A percentile compares a stretch with the other conserved stretches of the same genome.
Conservation (phyloP, 2,888 invertebrate genomes). For the Himalopsyche anomala region DNA sequence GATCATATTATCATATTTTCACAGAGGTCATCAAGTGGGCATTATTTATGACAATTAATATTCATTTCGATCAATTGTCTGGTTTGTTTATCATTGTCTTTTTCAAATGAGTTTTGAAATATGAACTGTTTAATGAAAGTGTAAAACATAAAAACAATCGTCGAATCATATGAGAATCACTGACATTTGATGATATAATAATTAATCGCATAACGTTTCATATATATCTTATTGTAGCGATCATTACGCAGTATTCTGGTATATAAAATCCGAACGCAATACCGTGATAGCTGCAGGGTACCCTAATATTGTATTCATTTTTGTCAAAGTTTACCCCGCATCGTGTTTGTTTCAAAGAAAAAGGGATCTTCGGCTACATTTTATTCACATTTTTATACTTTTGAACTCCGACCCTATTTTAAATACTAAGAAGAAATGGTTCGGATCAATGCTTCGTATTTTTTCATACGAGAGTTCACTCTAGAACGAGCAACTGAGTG, state of each 20-base stretch:
- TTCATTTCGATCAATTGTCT: too few relatives aligned
- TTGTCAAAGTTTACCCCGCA: slow-evolving; percentile 58
- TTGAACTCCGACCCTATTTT: slow-evolving; percentile 47
- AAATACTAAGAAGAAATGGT: slow-evolving; percentile 15
- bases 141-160: too few relatives aligned
- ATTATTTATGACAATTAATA: too few relatives aligned
- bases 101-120: too few relatives aligned
- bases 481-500: background rate
- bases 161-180: too few relatives aligned
- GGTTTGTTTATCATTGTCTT: too few relatives aligned
- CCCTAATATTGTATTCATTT: slow-evolving; percentile 60
- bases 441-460: slow-evolving; percentile 29
- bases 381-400: slow-evolving; percentile 53
- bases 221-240: too few relatives aligned
- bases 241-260: background rate
- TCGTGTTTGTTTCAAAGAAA: slow-evolving; percentile 56
- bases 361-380: slow-evolving; percentile 36
- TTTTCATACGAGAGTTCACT: slow-evolving; percentile 13
- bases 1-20: too few relatives aligned
- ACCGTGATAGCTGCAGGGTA: slow-evolving; percentile 48
- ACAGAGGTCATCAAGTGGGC: too few relatives aligned
- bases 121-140: too few relatives aligned
- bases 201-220: too few relatives aligned
- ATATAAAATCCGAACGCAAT: slow-evolving; percentile 22
- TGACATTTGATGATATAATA: too few relatives aligned